Conservation (phyloP, 1,140 invertebrate genomes). For the Halesus radiatus region DNA sequence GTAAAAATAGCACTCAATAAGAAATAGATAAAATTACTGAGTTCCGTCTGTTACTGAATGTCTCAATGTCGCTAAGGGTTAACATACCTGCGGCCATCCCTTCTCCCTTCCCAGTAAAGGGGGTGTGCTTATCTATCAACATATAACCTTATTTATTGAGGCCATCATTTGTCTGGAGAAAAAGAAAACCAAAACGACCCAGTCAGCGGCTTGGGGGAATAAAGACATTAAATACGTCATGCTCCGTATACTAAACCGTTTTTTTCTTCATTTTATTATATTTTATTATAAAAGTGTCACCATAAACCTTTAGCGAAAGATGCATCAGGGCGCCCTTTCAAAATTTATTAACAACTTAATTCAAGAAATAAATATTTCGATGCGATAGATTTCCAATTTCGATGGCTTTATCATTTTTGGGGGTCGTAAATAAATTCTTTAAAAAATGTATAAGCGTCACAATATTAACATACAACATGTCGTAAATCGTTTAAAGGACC, state of each 20-base stretch:
- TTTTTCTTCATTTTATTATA: slow-evolving; percentile 25
- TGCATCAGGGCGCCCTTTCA: background rate
- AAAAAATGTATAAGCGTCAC: slow-evolving; percentile 7
- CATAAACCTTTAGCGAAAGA: slow-evolving; percentile 34
- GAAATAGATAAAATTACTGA: no score
- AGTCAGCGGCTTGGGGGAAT: slow-evolving; percentile 32
- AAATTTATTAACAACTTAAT: background rate
- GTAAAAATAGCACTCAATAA: no score
- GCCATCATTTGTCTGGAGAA: slow-evolving; percentile 50
- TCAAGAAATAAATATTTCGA: slow-evolving; percentile 6
- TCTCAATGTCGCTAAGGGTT: slow-evolving; percentile 35
- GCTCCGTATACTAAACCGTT: slow-evolving; percentile 1
- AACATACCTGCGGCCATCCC: slow-evolving; percentile 32
- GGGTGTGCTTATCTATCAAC: slow-evolving; percentile 50
- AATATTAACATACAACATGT: background rate
- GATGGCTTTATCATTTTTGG: background rate
- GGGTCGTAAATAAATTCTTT: background rate
- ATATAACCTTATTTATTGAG: slow-evolving; percentile 54
- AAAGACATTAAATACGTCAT: slow-evolving; percentile 46
- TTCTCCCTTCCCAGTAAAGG: slow-evolving; percentile 43
- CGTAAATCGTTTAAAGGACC: background rate
- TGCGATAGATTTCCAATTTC: slow-evolving; percentile 1
- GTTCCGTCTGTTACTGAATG: slow-evolving; percentile 12
- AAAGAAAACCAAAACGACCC: slow-evolving; percentile 30
- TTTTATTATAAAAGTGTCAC: slow-evolving; percentile 35